Evolutionary conservation across 2,888 invertebrate species (phyloP).

Genomic region (Clusia tigrina): DNA sequence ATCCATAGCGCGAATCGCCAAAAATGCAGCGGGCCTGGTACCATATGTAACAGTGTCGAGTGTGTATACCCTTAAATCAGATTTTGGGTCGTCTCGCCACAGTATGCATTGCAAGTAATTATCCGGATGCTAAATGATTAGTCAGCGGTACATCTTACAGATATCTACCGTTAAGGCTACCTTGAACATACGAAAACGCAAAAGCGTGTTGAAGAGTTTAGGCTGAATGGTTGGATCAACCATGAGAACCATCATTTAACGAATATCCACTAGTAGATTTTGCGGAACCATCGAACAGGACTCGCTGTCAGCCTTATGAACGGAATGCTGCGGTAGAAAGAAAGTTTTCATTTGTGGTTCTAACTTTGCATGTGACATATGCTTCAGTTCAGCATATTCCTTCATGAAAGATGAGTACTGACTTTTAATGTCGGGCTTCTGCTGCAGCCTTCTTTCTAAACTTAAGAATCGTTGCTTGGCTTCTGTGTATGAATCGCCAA

Average conservation of each 20-base stretch:
- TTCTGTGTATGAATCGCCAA: background rate
- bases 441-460: background rate
- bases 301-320: background rate
- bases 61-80: background rate
- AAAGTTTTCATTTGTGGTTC: background rate
- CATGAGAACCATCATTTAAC: background rate
- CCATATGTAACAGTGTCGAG: slow-evolving; percentile 15
- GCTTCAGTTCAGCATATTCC: background rate
- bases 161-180: slow-evolving; percentile 20
- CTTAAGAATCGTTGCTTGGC: background rate
- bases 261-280: background rate
- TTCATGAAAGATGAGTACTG: background rate
- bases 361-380: background rate
- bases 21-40: background rate
- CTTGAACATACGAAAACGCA: background rate
- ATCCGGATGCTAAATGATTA: slow-evolving; percentile 10
- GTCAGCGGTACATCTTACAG: slow-evolving; percentile 21
- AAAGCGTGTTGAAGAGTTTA: background rate
- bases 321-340: background rate
- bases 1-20: background rate
- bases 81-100: slow-evolving; percentile 11
- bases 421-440: background rate
- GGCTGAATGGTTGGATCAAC: background rate
- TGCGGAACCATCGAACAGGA: background rate
- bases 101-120: slow-evolving; percentile 20